Conservation (phyloP, 2,797 vertebrate species). For the Pangasius krempfi region DNA sequence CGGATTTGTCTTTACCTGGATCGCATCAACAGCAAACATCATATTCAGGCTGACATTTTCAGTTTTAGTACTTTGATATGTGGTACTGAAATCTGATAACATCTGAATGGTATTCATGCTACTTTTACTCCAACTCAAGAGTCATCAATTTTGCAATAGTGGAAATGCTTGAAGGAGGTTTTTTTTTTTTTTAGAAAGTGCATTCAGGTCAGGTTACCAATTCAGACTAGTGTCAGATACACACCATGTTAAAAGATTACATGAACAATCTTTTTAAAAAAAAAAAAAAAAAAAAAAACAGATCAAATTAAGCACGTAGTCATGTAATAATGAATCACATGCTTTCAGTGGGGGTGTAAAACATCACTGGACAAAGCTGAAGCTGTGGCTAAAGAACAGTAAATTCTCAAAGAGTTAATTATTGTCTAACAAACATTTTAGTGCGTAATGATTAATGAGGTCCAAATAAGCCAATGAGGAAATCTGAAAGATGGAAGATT, state of each 20-base stretch:
- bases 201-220: neutral
- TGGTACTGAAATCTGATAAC: neutral
- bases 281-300: neutral
- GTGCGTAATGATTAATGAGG: neutral
- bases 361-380: neutral
- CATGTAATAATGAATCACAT: neutral
- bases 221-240: neutral
- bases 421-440: neutral
- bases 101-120: neutral
- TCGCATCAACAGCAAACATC: neutral
- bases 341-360: neutral
- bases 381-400: neutral
- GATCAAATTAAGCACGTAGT: neutral
- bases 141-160: neutral
- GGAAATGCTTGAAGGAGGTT: neutral
- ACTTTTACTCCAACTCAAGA: neutral
- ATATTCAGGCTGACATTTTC: neutral
- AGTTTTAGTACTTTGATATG: neutral
- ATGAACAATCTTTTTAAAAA: neutral
- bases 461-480: neutral
- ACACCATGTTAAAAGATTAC: neutral
- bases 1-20: neutral
- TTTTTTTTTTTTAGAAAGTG: neutral
- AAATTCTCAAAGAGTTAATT: neutral
- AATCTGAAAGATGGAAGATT: slow-evolving; percentile 20